phyloP scores from a whole-genome alignment of 1,140 invertebrate genomes.

The Atta colombica region DNA sequence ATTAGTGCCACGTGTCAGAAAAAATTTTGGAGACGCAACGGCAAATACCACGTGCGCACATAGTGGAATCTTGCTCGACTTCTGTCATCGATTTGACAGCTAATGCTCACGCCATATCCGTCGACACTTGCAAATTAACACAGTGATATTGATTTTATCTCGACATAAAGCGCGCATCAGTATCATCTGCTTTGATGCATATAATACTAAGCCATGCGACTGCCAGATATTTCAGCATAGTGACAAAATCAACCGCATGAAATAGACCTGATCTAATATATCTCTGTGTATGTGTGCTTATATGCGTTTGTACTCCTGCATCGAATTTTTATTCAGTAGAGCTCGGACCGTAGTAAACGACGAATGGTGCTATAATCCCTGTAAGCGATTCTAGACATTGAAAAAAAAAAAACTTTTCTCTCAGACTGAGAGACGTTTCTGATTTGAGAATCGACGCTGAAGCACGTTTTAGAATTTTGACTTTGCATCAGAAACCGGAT shows the following conservation, averaged over 20 bases:
- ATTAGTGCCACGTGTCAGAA: neutral
- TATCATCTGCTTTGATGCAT: constrained; percentile 6
- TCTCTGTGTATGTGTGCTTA: neutral
- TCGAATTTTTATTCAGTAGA: constrained; percentile 48
- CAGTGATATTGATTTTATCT: constrained; percentile 7
- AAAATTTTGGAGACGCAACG: constrained; percentile 35
- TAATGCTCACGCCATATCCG: constrained; percentile 20
- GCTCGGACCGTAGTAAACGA: constrained; percentile 16
- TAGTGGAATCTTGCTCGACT: constrained; percentile 32
- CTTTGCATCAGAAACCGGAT: neutral
- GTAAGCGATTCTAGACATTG: neutral
- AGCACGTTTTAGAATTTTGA: constrained; percentile 5
- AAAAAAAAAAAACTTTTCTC: neutral
- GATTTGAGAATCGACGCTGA: neutral
- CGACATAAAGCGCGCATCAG: constrained; percentile 16
- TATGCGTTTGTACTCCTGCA: constrained; percentile 22
- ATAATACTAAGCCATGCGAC: neutral
- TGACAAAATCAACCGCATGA: constrained; percentile 50
- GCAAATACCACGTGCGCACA: neutral
- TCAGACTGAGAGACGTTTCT: neutral
- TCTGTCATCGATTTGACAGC: constrained; percentile 43
- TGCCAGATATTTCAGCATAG: constrained; percentile 28
- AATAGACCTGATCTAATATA: constrained; percentile 42
- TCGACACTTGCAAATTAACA: constrained; percentile 26
- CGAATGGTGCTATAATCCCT: constrained; percentile 1